A percentile compares a stretch with the other conserved stretches of the same genome.
Evolutionary conservation across 2,113 vertebrate genomes (phyloP).

Genomic region (Propithecus coquereli): DNA sequence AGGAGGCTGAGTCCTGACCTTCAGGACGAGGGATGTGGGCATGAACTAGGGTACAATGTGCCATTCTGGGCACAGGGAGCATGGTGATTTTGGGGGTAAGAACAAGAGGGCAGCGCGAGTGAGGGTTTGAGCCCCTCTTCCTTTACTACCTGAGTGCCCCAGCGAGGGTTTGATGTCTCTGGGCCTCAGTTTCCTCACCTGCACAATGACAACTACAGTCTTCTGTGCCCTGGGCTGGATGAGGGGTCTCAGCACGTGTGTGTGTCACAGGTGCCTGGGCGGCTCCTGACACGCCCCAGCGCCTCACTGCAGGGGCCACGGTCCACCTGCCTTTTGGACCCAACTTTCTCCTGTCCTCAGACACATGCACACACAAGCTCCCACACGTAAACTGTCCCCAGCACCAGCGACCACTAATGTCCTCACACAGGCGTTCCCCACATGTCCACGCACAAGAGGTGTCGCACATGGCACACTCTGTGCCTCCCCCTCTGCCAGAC

Average conservation of each 20-base stretch:
- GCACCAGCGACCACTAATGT: not conserved
- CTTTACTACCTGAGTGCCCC: not conserved
- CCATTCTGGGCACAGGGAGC: not conserved
- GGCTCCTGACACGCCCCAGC: accelerated
- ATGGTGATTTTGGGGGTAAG: not conserved
- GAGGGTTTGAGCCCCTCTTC: not conserved
- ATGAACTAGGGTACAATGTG: too few relatives aligned
- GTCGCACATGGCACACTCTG: not conserved
- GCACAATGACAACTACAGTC: not conserved
- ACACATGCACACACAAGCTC: not conserved
- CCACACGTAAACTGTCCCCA: accelerated
- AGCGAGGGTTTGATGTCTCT: not conserved
- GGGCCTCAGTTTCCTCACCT: not conserved
- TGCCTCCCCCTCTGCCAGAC: not conserved
- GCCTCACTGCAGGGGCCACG: not conserved
- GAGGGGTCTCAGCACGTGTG: not conserved
- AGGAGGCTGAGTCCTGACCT: not conserved
- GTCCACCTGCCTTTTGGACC: not conserved
- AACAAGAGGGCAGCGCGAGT: not conserved
- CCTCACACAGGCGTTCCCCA: not conserved
- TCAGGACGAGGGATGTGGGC: not conserved
- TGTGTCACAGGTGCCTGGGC: accelerated
- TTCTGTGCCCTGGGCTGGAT: not conserved
- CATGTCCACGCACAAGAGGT: not conserved
- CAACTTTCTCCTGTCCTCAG: not conserved